Base-by-base conservation (phyloP, 1,140 invertebrate genomes). In the Bombyx mandarina region DNA sequence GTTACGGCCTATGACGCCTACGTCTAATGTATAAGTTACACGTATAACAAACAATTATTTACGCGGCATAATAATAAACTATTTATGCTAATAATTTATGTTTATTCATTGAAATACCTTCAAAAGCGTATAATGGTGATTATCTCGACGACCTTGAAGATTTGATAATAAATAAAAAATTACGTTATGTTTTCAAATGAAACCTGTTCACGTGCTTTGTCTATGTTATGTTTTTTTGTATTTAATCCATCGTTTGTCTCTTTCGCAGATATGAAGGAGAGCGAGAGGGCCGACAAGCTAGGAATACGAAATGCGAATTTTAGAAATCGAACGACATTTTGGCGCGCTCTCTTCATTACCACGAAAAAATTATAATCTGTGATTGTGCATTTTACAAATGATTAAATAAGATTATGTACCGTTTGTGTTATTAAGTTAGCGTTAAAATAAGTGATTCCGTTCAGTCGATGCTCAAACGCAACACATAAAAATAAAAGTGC, bases 171-270 rank as follows among this genome's bases (percentile, higher is more conserved):
- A 55, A 62, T 53, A 65, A 63, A 60, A 65, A 59, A 45, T 43
- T 12, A 54, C 42, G 44, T 8, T 60, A 49, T 61, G 63, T 74
- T 59, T 65, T 66, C 64, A 62, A 64, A 45, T 62, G 56, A 53
- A 75, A 78, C 73, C 69, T 63, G 72, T 73, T 61, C 61, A 51
- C 42, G 62, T 75, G 72, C 75, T 78, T 69, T 69, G 63, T 71
- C 69, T 70, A 77, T 77, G 71, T 60, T 61, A 69, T 75, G 70
- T 18, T 18, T 18, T 18, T 18, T 18, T 18, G 12, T 18, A 74
- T 66, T 48, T 12, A 61, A 46, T 46, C 57, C 65, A 54, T 61
- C 46, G 26, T 62, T 62, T 65, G 52, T 82, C 72, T 80, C 75
- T 72, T 73, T 82, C 68, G 42, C 76, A 82, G 77, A 67, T 68